These are phyloP conservation scores for Cephus cinctus DNA, from an alignment of 1,140 invertebrate species.

Conservation along the genomic window DNA sequence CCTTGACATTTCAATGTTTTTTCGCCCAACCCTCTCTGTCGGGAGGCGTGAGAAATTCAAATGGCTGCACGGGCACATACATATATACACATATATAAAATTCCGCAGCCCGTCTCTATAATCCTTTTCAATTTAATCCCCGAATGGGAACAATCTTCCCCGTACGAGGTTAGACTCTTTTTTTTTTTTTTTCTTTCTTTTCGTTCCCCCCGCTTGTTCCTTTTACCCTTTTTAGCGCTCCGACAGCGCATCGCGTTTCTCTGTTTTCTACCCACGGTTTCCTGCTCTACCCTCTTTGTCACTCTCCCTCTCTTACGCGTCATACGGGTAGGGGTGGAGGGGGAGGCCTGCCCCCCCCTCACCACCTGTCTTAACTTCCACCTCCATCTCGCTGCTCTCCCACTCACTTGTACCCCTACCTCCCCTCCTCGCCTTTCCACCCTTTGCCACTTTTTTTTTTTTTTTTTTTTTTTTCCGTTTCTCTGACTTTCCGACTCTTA, in stretches of 20 bases:
- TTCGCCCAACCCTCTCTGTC: too few species aligned
- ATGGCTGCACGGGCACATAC: too few species aligned
- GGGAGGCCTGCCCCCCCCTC: too few species aligned
- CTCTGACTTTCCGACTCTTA: conserved; percentile 7
- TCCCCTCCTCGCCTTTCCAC: background rate
- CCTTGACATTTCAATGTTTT: too few species aligned
- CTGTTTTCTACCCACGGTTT: too few species aligned
- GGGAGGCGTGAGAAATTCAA: background rate
- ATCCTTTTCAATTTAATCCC: conserved; percentile 42
- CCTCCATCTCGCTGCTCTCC: background rate
- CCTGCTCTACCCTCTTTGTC: too few species aligned
- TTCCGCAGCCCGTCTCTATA: conserved; percentile 11
- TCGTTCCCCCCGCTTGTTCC: too few species aligned
- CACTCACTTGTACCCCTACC: background rate
- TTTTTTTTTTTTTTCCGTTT: conserved; percentile 15
- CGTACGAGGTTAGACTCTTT: conserved; percentile 28
- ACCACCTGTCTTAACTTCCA: background rate
- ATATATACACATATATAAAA: conserved; percentile 8
- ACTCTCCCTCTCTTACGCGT: too few species aligned
- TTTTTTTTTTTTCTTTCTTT: conserved; percentile 15
- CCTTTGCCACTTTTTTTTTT: conserved; percentile 2
- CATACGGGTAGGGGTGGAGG: too few species aligned
- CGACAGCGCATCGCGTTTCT: too few species aligned
- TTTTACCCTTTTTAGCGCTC: background rate
- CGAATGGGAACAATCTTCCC: conserved; percentile 43